Evolutionary conservation across 92 coral and sea anemone genomes (phyloP).

Genomic region (Bergia puertoricense): DNA sequence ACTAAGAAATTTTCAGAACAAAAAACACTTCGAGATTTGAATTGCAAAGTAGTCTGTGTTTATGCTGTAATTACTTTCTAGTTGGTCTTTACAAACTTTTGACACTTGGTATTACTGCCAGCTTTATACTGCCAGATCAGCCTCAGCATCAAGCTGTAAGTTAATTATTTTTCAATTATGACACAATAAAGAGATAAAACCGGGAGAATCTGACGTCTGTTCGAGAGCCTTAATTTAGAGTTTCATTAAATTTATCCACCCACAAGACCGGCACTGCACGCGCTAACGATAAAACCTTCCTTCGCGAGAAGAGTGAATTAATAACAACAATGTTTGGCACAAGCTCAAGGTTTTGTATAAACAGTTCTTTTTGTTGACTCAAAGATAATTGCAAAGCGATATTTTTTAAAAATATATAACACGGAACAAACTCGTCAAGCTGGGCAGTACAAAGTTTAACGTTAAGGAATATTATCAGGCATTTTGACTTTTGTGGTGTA

Average conservation of each 20-base stretch:
- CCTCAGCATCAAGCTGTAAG: background rate
- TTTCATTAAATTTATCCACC: background rate
- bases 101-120: background rate
- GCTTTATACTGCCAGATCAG: background rate
- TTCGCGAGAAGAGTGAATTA: background rate
- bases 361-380: background rate
- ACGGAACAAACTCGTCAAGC: background rate
- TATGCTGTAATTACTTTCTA: slow-evolving; percentile 6
- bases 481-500: background rate
- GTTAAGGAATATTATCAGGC: background rate
- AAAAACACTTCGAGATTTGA: background rate
- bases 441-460: background rate
- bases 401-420: background rate
- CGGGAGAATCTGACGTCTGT: background rate
- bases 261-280: background rate
- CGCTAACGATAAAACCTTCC: background rate
- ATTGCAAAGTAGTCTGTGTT: background rate
- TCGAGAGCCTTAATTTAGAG: background rate
- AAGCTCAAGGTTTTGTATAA: background rate
- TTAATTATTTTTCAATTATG: slow-evolving; percentile 30
- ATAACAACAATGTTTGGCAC: background rate
- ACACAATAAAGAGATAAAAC: background rate
- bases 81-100: background rate
- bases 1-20: too few species aligned
- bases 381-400: background rate